phyloP scores from a whole-genome alignment of 2,113 vertebrate species.

The Dasypus novemcinctus region DNA sequence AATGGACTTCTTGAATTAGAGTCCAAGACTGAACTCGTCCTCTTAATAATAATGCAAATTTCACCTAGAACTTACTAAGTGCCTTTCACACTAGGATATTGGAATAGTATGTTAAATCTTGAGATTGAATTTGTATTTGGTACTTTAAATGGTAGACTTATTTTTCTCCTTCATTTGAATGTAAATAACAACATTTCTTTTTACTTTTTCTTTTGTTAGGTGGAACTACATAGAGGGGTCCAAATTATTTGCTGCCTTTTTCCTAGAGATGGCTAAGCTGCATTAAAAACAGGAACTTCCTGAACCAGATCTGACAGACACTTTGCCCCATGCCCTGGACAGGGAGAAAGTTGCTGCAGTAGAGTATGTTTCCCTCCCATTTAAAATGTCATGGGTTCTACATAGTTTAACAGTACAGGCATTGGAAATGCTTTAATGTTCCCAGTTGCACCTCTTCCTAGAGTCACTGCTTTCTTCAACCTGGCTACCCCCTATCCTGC shows the following conservation, averaged over 20 bases:
- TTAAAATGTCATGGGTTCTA: neutral
- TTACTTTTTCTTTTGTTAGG: conserved; percentile 72
- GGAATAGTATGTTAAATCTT: neutral
- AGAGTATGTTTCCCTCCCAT: neutral
- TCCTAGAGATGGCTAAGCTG: conserved; percentile 85
- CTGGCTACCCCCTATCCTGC: neutral
- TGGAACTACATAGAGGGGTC: conserved; percentile 86
- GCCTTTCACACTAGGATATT: neutral
- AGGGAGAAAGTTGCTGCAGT: neutral
- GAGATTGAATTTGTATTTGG: neutral
- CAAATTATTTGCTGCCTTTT: conserved; percentile 84
- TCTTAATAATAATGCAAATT: neutral
- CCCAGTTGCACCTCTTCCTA: neutral
- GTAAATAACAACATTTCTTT: neutral
- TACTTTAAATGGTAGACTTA: neutral
- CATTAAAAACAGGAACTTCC: neutral
- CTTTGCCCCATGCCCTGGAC: too few species aligned
- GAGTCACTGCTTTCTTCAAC: neutral
- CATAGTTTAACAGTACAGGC: neutral
- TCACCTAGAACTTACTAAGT: neutral
- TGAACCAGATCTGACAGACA: neutral
- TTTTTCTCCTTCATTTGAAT: neutral
- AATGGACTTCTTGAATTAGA: neutral
- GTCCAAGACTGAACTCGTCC: neutral
- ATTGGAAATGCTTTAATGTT: neutral